These are phyloP conservation scores for Calephelis nemesis DNA, from an alignment of 1,140 invertebrate species.

Conservation along the genomic window DNA sequence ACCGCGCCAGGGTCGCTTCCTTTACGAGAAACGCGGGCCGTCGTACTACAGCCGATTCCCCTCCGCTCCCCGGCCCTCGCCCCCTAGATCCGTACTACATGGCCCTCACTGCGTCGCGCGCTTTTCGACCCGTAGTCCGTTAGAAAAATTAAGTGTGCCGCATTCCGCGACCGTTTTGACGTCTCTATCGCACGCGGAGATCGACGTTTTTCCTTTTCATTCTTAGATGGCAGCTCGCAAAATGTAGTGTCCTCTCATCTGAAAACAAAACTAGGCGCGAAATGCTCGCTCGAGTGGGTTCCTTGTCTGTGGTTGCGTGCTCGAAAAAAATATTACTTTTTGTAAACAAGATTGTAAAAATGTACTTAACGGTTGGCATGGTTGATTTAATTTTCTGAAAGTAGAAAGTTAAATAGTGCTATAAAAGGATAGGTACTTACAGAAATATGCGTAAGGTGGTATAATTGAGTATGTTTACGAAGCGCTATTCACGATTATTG, in stretches of 20 bases:
- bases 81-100: constrained; percentile 56
- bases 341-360: constrained; percentile 19
- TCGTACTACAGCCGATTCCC: constrained; percentile 70
- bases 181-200: constrained; percentile 51
- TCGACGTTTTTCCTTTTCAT: constrained; percentile 33
- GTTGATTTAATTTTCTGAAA: constrained; percentile 1
- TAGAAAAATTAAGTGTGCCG: constrained; percentile 75
- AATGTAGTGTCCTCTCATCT: constrained; percentile 32
- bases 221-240: constrained; percentile 27
- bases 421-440: too few relatives aligned
- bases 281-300: constrained; percentile 38
- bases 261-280: constrained; percentile 36
- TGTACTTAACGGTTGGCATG: constrained; percentile 14
- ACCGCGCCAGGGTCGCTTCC: constrained; percentile 77
- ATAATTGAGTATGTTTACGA: too few relatives aligned
- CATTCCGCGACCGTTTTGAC: constrained; percentile 61
- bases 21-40: constrained; percentile 75
- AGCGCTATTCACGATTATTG: too few relatives aligned
- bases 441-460: too few relatives aligned
- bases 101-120: constrained; percentile 58
- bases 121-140: constrained; percentile 73
- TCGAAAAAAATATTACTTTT: constrained; percentile 22
- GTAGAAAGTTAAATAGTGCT: too few relatives aligned
- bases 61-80: constrained; percentile 27
- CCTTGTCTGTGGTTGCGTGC: constrained; percentile 18